These are phyloP conservation scores for Parnassius orleans DNA, from an alignment of 2,888 invertebrate species.

Conservation along the genomic window DNA sequence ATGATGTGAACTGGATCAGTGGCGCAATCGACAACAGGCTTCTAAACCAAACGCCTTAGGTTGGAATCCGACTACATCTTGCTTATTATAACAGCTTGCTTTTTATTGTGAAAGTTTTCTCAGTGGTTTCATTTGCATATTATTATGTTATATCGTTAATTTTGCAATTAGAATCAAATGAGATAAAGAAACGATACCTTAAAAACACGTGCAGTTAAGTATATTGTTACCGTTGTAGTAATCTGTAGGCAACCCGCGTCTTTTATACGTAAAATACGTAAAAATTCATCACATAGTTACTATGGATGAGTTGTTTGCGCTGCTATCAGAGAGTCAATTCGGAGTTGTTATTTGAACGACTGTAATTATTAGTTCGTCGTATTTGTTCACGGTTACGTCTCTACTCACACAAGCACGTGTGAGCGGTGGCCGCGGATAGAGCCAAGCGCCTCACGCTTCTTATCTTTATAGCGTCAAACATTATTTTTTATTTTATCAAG, in stretches of 20 bases:
- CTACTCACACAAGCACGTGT: conserved; percentile 54
- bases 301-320: conserved; percentile 40
- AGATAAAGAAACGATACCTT: too few relatives aligned
- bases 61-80: background rate
- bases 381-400: conserved; percentile 56
- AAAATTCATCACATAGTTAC: conserved; percentile 39
- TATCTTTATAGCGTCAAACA: conserved; percentile 77
- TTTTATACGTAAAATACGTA: background rate
- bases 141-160: too few relatives aligned
- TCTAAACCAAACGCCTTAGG: background rate
- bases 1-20: conserved; percentile 29
- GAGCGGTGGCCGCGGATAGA: conserved; percentile 61
- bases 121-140: too few relatives aligned
- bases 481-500: conserved; percentile 67
- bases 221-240: too few relatives aligned
- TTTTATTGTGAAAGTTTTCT: too few relatives aligned
- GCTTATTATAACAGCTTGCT: too few relatives aligned
- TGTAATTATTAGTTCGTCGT: conserved; percentile 65
- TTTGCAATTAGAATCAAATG: too few relatives aligned
- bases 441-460: conserved; percentile 51
- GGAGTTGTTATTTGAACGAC: conserved; percentile 54
- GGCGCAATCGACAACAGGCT: background rate
- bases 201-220: too few relatives aligned
- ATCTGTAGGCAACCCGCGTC: too few relatives aligned
- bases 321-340: conserved; percentile 60